A percentile compares a stretch with the other conserved stretches of the same genome.
Evolutionary conservation across 2,113 vertebrate species (phyloP).

Genomic region (Paradisaea rubra): DNA sequence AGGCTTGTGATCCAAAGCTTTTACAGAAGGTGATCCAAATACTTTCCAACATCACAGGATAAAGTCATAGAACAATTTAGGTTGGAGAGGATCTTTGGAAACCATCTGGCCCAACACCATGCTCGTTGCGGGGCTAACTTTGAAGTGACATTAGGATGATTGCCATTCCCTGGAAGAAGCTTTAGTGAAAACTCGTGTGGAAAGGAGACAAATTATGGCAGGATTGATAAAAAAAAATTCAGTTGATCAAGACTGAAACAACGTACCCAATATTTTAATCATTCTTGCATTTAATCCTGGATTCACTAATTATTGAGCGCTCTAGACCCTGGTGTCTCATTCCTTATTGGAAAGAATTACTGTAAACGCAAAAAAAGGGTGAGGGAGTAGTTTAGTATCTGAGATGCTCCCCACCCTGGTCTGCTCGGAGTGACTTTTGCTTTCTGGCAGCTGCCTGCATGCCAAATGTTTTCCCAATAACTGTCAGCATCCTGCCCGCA

Average conservation of each 20-base stretch:
- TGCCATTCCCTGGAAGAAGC: not conserved
- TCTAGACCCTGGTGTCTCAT: not conserved
- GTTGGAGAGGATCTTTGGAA: not conserved
- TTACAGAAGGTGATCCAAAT: not conserved
- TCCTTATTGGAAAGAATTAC: constrained; percentile 12
- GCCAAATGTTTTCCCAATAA: constrained; percentile 50
- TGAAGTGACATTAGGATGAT: not conserved
- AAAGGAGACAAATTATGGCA: not conserved
- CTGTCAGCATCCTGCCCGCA: constrained; percentile 49
- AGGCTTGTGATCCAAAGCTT: not conserved
- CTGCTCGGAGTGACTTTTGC: constrained; percentile 39
- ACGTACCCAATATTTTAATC: not conserved
- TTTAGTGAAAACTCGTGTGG: not conserved
- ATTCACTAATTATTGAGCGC: constrained; percentile 25
- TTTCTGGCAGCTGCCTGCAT: constrained; percentile 60
- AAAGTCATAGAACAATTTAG: not conserved
- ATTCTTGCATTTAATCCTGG: not conserved
- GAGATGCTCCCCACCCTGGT: constrained; percentile 24
- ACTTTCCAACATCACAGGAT: not conserved
- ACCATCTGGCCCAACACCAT: not conserved
- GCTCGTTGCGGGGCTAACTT: not conserved
- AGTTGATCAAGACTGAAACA: not conserved
- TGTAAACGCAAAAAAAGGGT: not conserved
- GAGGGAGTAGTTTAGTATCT: not conserved
- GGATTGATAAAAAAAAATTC: not conserved